Conservation (phyloP, 2,797 vertebrate genomes). For the Periophthalmus magnuspinnatus region DNA sequence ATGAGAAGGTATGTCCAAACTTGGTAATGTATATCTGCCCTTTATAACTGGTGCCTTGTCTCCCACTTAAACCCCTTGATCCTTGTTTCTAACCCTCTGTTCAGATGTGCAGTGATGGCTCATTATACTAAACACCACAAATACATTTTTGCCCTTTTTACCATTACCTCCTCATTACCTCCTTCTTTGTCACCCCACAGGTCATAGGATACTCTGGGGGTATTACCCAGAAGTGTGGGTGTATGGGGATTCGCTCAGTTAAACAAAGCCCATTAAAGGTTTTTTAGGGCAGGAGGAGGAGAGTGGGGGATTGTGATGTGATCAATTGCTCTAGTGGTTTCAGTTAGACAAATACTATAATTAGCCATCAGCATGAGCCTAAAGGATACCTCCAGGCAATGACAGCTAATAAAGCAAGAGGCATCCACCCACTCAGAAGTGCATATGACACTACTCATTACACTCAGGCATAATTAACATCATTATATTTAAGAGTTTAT, state of each 20-base stretch:
- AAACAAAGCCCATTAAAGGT: conserved; percentile 16
- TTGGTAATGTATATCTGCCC: not conserved
- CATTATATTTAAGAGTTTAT: too few species aligned
- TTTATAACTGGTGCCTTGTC: not conserved
- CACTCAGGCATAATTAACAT: too few species aligned
- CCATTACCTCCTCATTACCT: conserved; percentile 1
- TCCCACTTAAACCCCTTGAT: not conserved
- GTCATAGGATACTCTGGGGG: not conserved
- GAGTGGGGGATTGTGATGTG: not conserved
- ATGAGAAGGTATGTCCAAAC: too few species aligned
- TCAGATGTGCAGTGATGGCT: not conserved
- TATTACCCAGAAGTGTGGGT: not conserved
- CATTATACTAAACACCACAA: not conserved
- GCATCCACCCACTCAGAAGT: not conserved
- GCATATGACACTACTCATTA: too few species aligned
- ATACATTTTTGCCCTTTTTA: not conserved
- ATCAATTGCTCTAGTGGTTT: not conserved
- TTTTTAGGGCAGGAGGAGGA: not conserved
- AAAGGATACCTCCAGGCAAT: not conserved
- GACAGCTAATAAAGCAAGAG: not conserved
- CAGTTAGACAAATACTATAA: not conserved
- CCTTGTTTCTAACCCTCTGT: not conserved
- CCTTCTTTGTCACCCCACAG: not conserved
- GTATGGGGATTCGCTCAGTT: not conserved
- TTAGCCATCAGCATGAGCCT: not conserved